A percentile compares a stretch with the other conserved stretches of the same genome.
Evolutionary conservation across 1,140 invertebrate genomes (phyloP).

Genomic region (Brachionus manjavacas): DNA sequence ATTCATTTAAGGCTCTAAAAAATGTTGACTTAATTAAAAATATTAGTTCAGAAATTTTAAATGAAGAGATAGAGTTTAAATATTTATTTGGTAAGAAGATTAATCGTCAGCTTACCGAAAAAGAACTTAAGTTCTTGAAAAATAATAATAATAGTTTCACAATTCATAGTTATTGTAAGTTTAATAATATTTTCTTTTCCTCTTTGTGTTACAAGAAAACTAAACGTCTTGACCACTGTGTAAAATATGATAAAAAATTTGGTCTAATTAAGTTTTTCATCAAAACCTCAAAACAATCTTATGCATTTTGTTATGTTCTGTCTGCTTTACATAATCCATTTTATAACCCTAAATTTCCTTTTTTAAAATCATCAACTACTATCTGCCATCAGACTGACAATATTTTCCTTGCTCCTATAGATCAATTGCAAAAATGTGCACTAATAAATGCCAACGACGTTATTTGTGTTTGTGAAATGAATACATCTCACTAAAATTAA

Average conservation of each 20-base stretch:
- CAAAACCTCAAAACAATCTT: not conserved
- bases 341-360: not conserved
- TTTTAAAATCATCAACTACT: not conserved
- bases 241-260: not conserved
- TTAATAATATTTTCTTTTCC: not conserved
- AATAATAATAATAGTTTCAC: not conserved
- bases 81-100: too few species aligned
- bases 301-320: slow-evolving; percentile 11
- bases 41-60: not conserved
- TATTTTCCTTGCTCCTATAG: not conserved
- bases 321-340: not conserved
- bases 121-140: not conserved
- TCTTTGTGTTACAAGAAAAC: not conserved
- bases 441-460: not conserved
- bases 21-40: not conserved
- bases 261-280: not conserved
- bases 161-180: not conserved
- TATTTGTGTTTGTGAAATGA: not conserved
- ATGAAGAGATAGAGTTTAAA: too few species aligned
- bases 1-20: not conserved
- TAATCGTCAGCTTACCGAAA: too few species aligned
- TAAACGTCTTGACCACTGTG: not conserved
- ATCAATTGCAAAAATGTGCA: not conserved
- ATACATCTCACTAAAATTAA: not conserved
- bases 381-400: not conserved